phyloP scores from a whole-genome alignment of 2,113 vertebrate species.

The Bubo scandiacus region DNA sequence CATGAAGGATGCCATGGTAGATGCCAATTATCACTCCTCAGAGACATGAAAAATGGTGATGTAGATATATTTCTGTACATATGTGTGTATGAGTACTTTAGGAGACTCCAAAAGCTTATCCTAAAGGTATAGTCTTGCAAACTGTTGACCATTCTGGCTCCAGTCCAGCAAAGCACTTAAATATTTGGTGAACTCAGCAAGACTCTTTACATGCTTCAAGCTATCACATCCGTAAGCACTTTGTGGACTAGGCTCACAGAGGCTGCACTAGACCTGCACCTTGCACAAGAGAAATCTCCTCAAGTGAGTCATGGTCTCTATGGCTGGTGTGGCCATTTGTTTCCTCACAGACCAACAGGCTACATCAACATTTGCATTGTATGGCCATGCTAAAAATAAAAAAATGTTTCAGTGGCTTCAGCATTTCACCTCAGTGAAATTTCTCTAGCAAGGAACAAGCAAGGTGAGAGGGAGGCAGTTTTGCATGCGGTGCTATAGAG shows the following conservation, averaged over 20 bases:
- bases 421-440: neutral
- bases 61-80: neutral
- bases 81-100: neutral
- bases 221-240: neutral
- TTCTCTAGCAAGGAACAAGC: neutral
- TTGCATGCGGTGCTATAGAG: neutral
- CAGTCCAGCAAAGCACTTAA: conserved; percentile 28
- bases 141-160: conserved; percentile 2
- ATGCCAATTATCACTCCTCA: neutral
- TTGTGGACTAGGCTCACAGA: neutral
- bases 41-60: neutral
- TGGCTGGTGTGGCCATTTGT: neutral
- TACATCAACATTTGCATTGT: neutral
- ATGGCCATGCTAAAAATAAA: neutral
- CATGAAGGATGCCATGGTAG: neutral
- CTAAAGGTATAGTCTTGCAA: neutral
- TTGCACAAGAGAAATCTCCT: neutral
- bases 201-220: neutral
- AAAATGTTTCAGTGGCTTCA: neutral
- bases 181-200: neutral
- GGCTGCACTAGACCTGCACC: neutral
- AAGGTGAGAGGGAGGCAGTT: neutral
- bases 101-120: neutral
- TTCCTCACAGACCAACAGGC: neutral
- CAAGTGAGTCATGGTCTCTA: neutral